Conservation (phyloP, 1,140 invertebrate species). For the Cyphomyrmex costatus region DNA sequence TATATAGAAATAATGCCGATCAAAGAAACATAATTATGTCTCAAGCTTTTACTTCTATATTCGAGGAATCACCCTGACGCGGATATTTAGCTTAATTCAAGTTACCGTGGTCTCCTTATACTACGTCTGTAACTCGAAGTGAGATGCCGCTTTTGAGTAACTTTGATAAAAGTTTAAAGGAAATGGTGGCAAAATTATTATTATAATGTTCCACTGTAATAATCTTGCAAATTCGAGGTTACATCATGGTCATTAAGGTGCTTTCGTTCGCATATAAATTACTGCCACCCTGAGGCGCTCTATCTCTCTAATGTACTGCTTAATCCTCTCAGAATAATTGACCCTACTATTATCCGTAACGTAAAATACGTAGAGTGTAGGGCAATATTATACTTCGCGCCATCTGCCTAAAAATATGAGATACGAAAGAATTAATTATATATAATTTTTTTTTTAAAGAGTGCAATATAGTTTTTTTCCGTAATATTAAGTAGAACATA, state of each 20-base stretch:
- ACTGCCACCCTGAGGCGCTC: background rate
- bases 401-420: slow-evolving; percentile 7
- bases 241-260: slow-evolving; percentile 38
- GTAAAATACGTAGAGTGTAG: background rate
- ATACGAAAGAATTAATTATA: slow-evolving; percentile 21
- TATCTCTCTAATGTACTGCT: slow-evolving; percentile 18
- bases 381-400: slow-evolving; percentile 25
- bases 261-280: slow-evolving; percentile 48
- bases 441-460: background rate
- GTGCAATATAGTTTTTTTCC: background rate
- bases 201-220: slow-evolving; percentile 16
- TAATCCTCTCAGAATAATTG: slow-evolving; percentile 39
- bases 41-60: background rate
- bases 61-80: background rate
- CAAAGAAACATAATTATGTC: background rate
- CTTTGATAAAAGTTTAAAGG: background rate
- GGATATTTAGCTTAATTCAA: background rate
- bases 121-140: too few relatives aligned
- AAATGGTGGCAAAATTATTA: slow-evolving; percentile 29
- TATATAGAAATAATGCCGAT: background rate
- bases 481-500: background rate
- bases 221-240: slow-evolving; percentile 1
- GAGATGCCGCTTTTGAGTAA: background rate
- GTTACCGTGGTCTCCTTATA: background rate
- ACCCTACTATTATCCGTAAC: slow-evolving; percentile 37